Conservation (phyloP, 2,113 vertebrate species). For the Meles meles region DNA sequence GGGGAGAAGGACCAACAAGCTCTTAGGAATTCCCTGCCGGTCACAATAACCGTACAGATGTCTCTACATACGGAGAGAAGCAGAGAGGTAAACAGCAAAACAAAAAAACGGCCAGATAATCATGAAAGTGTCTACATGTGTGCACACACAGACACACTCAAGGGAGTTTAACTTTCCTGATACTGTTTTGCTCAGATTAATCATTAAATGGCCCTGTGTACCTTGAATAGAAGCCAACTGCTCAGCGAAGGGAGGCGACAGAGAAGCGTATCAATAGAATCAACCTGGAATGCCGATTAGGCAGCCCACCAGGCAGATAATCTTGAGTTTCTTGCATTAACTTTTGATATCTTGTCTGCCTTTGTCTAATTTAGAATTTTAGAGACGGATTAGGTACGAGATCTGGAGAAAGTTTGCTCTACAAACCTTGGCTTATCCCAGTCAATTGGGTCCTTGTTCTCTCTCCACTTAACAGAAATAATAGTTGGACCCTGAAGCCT, state of each 20-base stretch:
- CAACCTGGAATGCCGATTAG: not conserved
- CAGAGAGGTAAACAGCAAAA: not conserved
- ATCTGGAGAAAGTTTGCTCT: not conserved
- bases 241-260: not conserved
- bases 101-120: not conserved
- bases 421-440: not conserved
- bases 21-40: not conserved
- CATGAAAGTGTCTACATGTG: not conserved
- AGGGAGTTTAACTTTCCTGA: slow-evolving; percentile 31
- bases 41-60: not conserved
- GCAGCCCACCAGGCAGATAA: not conserved
- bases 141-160: not conserved
- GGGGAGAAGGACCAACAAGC: not conserved
- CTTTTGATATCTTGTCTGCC: not conserved
- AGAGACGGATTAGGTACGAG: not conserved
- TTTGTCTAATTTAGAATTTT: not conserved
- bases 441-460: not conserved
- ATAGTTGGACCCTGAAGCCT: not conserved
- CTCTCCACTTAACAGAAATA: not conserved
- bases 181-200: slow-evolving; percentile 64
- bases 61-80: not conserved
- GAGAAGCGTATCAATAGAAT: not conserved
- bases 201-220: slow-evolving; percentile 69
- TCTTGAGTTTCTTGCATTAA: not conserved
- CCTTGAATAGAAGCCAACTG: slow-evolving; percentile 61